phyloP scores from a whole-genome alignment of 2,113 vertebrate genomes.

The Panthera uncia region DNA sequence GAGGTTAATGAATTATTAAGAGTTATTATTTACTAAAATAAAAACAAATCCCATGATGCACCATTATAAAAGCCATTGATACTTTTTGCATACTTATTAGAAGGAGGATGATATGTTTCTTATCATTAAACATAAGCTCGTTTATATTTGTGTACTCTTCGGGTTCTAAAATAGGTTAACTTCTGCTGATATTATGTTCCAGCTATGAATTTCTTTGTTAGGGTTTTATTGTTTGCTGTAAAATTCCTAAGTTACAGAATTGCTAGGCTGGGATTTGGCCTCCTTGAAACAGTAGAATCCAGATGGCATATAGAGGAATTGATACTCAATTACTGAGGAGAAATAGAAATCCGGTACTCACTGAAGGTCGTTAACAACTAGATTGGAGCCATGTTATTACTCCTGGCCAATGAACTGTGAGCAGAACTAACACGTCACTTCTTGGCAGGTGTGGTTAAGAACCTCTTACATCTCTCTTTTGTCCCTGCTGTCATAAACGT shows the following conservation, averaged over 20 bases:
- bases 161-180: not conserved
- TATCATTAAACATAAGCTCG: slow-evolving; percentile 28
- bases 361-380: slow-evolving; percentile 37
- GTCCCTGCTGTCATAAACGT: not conserved
- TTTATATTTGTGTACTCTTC: slow-evolving; percentile 1
- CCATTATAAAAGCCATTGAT: slow-evolving; percentile 37
- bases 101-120: slow-evolving; percentile 24
- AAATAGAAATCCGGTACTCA: slow-evolving; percentile 35
- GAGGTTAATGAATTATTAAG: slow-evolving; percentile 54
- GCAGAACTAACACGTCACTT: not conserved
- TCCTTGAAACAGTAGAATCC: slow-evolving; percentile 33
- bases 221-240: slow-evolving; percentile 37
- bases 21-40: slow-evolving; percentile 49
- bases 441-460: not conserved
- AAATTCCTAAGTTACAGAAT: slow-evolving; percentile 8
- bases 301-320: slow-evolving; percentile 43
- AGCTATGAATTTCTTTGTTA: slow-evolving; percentile 48
- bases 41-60: slow-evolving; percentile 9
- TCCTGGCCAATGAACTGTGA: slow-evolving; percentile 15
- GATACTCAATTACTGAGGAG: not conserved
- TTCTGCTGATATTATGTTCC: not conserved
- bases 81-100: not conserved
- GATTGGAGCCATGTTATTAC: not conserved
- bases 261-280: not conserved
- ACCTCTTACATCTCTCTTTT: not conserved